Base-by-base conservation (phyloP, 2,113 vertebrate genomes). In the Elephas maximus region DNA sequence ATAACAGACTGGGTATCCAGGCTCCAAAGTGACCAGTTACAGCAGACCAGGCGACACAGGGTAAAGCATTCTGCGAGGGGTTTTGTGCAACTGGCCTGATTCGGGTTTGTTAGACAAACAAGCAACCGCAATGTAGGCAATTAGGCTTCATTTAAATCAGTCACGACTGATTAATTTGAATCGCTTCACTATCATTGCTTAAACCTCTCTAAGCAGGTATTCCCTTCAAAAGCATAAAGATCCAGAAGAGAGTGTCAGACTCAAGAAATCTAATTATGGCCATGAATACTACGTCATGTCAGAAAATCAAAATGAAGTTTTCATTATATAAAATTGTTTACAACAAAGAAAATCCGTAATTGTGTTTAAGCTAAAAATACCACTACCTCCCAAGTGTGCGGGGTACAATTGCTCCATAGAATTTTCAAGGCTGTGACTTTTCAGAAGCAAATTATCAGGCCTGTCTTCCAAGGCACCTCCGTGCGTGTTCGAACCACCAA, bases 101-200 rank as follows among this genome's bases (percentile, higher is more conserved):
- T 96, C 93, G 76, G 88, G 26, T 90, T 91, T 97, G 65, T 93
- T 90, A 97, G 88, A 97, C 89, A 97, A 85, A 98, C 89, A 92
- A 92, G 51, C 84, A 85, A 87, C 37, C 93, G 92, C 90, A 93
- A 84, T 73, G 48, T 45, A 65, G 85, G 78, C 63, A 95, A 97
- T 93, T 94, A 97, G 11, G 67, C 92, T 97, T 88, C 93, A 45
- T 92, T 97, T 98, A 96, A 97, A 92, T 96, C 88, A 87, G 88
- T 96, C 98, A 94, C 89, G 94, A 90, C 63, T 3, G 5, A 97
- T 98, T 91, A 95, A 94, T 76, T 11, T 78, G 92, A 87, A 77
- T 14, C 6, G 8, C 90, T 96, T 84, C 82, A 28, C 82, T 85
- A 21, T 74, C 93, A 65, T 92, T 97, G 37, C 73, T 71, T 63